These are phyloP conservation scores for Cnemophilus loriae DNA, from an alignment of 2,113 vertebrate genomes.

Conservation along the genomic window DNA sequence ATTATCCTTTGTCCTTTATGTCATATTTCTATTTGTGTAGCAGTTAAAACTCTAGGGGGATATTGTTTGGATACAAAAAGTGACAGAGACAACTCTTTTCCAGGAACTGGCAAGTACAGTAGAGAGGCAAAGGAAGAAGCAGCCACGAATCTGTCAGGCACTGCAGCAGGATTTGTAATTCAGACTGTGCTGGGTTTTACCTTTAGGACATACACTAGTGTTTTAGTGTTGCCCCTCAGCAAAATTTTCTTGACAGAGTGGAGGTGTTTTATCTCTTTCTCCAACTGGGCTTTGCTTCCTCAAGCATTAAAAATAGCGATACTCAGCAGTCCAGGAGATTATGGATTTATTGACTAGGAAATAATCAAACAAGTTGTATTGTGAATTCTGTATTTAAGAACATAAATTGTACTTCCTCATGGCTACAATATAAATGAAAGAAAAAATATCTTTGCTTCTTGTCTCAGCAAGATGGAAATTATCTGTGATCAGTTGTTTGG, in stretches of 20 bases:
- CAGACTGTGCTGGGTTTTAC: not conserved
- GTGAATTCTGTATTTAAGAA: not conserved
- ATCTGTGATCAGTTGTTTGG: not conserved
- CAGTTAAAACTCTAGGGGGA: not conserved
- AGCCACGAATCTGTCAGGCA: not conserved
- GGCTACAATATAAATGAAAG: not conserved
- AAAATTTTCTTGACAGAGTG: not conserved
- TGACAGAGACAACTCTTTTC: conserved; percentile 43
- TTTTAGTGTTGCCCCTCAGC: not conserved
- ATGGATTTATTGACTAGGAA: conserved; percentile 8
- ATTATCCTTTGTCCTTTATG: conserved; percentile 44
- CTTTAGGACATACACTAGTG: not conserved
- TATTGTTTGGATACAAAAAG: conserved; percentile 54
- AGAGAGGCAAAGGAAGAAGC: not conserved
- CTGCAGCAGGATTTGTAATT: not conserved
- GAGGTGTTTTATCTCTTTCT: not conserved
- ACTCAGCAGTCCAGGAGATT: not conserved
- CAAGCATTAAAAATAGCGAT: not conserved
- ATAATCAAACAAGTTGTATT: not conserved
- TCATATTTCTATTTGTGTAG: conserved; percentile 58
- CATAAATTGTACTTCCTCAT: not conserved
- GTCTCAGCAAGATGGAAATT: not conserved
- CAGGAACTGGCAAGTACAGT: conserved; percentile 41
- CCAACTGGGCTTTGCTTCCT: not conserved
- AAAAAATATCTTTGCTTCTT: not conserved